These are phyloP conservation scores for Eurytoma californica DNA, from an alignment of 2,888 invertebrate genomes.

Conservation along the genomic window DNA sequence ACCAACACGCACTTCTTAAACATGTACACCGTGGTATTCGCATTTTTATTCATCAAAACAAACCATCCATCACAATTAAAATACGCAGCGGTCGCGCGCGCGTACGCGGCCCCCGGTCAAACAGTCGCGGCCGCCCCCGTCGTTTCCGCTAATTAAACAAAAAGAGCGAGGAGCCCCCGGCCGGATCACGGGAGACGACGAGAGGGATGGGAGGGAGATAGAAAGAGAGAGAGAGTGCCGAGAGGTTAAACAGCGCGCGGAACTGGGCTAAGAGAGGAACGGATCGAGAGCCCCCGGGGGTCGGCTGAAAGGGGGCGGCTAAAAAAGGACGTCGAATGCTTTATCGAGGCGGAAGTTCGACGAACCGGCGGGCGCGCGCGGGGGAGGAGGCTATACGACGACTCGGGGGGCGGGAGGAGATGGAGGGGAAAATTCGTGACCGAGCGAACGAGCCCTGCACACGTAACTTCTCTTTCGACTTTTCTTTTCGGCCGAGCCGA, in stretches of 20 bases:
- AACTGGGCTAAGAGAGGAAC: conserved; percentile 18
- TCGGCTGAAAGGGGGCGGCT: not conserved
- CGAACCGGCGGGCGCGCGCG: conserved; percentile 17
- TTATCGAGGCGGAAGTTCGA: conserved; percentile 49
- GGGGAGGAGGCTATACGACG: not conserved
- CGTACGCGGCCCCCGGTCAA: not conserved
- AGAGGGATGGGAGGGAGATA: too few species aligned
- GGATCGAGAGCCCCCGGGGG: too few species aligned
- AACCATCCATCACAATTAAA: not conserved
- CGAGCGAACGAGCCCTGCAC: conserved; percentile 14
- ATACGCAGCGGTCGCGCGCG: not conserved
- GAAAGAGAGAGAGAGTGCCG: not conserved
- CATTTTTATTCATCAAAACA: not conserved
- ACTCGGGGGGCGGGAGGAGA: not conserved
- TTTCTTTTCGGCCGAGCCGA: too few species aligned
- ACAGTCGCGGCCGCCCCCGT: not conserved
- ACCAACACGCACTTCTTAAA: too few species aligned
- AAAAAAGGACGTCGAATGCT: conserved; percentile 16
- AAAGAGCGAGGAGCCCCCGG: too few species aligned
- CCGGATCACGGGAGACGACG: too few species aligned
- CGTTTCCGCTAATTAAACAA: not conserved
- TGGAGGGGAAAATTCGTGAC: not conserved
- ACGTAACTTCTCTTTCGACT: conserved; percentile 4
- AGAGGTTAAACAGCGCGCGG: conserved; percentile 26
- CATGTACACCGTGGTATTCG: too few species aligned